Conservation (phyloP, 2,113 vertebrate species). For the Emydura subglobosa region DNA sequence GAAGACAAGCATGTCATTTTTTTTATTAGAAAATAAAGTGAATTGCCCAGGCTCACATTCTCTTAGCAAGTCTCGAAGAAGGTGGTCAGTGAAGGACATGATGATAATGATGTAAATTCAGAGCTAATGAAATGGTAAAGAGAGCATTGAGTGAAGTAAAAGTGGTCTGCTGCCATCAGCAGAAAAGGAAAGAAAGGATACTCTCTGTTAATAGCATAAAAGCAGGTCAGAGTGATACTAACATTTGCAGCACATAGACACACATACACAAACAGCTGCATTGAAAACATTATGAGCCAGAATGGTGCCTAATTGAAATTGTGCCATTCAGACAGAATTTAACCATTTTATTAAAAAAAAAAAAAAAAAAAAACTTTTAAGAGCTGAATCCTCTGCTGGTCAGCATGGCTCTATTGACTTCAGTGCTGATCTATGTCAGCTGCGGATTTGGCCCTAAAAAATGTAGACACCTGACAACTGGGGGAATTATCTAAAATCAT, state of each 20-base stretch:
- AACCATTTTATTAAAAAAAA: not conserved
- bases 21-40: constrained; percentile 6
- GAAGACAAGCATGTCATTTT: not conserved
- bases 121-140: constrained; percentile 19
- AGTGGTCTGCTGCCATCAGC: not conserved
- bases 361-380: not conserved
- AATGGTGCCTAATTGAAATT: not conserved
- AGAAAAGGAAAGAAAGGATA: not conserved
- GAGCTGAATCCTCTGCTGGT: not conserved
- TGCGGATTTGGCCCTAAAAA: not conserved
- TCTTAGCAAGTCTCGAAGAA: not conserved
- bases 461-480: not conserved
- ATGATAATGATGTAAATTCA: not conserved
- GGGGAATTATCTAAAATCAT: not conserved
- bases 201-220: not conserved
- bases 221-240: not conserved
- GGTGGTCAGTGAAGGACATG: not conserved
- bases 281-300: not conserved
- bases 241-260: not conserved
- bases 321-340: not conserved
- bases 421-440: not conserved
- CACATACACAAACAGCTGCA: not conserved
- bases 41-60: not conserved
- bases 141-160: not conserved
- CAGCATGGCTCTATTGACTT: not conserved